Base-by-base conservation (phyloP, 1,140 invertebrate genomes). In the Triops cancriformis region DNA sequence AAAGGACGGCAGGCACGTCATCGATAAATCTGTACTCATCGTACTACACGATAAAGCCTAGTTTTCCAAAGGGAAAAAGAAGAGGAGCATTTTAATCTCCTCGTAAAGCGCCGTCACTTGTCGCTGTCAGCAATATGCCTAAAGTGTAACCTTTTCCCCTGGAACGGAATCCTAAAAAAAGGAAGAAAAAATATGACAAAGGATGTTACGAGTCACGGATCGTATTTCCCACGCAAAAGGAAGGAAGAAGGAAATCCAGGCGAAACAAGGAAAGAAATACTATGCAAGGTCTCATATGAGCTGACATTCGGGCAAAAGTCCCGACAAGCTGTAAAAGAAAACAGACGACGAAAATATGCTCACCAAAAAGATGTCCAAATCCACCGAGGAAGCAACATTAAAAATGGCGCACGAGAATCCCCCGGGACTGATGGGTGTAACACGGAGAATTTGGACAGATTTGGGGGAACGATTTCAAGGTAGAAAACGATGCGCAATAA, bases 71-170 rank as follows among this genome's bases (percentile, higher is more conserved):
- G 7, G 31, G 7, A 37, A 37, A 7, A 2, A 37, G 14, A 64
- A 64, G 23, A 64, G 6, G n/a, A 4, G 51, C 23, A 64, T 23
- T 64, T 64, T 64, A 64, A 64, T 37, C 0, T 7, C 45, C 45
- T 11, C 45, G 12, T 64, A 64, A 64, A 64, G n/a, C 51, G 5
- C 51, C 51, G 51, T 64, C 51, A 64, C 51, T 64, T 64, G 51
- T 64, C 51, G 51, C 23, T 64, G 51, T 64, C 51, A 64, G 51
- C 51, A 64, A 64, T 64, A 64, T 64, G 51, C 51, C 51, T 23
- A 1, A 64, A 37, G 7, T 37, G 31, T 37, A 37, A 64, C 51
- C 18, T 64, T 64, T 64, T 23, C 14, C 6, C 14, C 14, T 12
- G 7, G 51, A 64, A 64, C 31, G 31, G 7, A 37, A 37, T 37